Percentiles rank a stretch among this genome's conserved stretches.
phyloP scores from a whole-genome alignment of 2,888 invertebrate genomes.

The Limnephilus auricula region DNA sequence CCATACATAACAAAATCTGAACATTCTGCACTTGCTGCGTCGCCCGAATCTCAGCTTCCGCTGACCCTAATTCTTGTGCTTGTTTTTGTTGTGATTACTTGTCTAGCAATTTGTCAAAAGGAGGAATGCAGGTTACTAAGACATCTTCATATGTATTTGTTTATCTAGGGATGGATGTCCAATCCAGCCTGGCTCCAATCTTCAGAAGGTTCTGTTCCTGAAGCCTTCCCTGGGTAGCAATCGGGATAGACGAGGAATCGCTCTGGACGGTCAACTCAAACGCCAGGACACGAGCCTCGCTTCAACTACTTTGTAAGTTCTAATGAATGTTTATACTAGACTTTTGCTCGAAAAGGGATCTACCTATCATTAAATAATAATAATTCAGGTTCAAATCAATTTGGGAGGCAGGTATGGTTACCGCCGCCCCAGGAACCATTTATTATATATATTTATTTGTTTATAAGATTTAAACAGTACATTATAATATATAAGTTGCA shows the following conservation, averaged over 20 bases:
- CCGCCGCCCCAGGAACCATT: too few relatives aligned
- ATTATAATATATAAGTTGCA: too few relatives aligned
- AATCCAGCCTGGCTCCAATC: slow-evolving; percentile 89
- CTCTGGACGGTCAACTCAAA: slow-evolving; percentile 93
- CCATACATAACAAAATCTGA: too few relatives aligned
- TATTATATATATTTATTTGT: too few relatives aligned
- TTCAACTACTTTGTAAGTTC: slow-evolving; percentile 91
- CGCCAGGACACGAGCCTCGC: slow-evolving; percentile 90
- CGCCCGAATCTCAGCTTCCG: too few relatives aligned
- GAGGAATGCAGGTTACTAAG: background rate
- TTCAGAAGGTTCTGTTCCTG: slow-evolving; percentile 93
- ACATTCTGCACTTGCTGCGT: too few relatives aligned
- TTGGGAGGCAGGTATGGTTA: too few relatives aligned
- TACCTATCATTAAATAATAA: background rate
- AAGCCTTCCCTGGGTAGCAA: slow-evolving; percentile 87
- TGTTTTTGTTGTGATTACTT: background rate
- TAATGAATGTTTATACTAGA: background rate
- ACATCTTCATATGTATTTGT: slow-evolving; percentile 6
- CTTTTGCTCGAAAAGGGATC: background rate
- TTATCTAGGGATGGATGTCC: slow-evolving; percentile 89
- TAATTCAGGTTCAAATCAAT: background rate
- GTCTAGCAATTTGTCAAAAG: background rate
- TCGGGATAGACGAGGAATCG: slow-evolving; percentile 92
- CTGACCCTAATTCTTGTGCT: background rate
- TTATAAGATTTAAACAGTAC: too few relatives aligned